Base-by-base conservation (phyloP, 2,113 vertebrate species). In the Tetrao urogallus region DNA sequence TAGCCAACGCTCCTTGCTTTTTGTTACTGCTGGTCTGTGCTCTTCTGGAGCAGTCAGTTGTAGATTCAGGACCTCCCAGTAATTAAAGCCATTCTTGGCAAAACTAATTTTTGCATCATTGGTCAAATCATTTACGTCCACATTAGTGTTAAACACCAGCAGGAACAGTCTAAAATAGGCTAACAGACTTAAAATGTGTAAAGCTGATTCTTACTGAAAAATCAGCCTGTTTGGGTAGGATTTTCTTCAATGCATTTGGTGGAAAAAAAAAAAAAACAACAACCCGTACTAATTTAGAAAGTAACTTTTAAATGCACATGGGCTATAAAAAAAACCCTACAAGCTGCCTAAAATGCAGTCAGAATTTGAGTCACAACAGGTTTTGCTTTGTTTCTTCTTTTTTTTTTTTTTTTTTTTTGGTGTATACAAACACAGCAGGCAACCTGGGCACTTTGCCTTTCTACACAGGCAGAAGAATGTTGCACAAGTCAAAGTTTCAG, bases 281-380 rank as follows among this genome's bases (percentile, higher is more conserved):
- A 40, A 63, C 8, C 13, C 38, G 48, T 85, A 95, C 88, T 82
- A 86, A 92, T 83, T 86, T 77, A 79, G 47, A 91, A 97, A 92
- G 66, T 45, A 80, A 94, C 52, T 77, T 89, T 70, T 79, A 92
- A 96, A 94, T 94, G 67, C 47, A 89, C 42, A 38, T 25, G 67
- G 91, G 88, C 73, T 71, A 86, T 63, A 92, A 84, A 81, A 89
- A 89, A 76, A 92, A 85, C 50, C 72, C 38, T 38, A 89, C 56
- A 67, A 88, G 92, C 91, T 94, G 94, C 92, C 91, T 95, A 87
- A 90, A 90, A 88, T 40, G 76, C 76, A 89, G 94, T 95, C 93
- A 82, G 25, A 90, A 82, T 86, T 88, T 56, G 43, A 94, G 60
- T 82, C 64, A 56, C 30, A 86, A 76, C 43, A 87, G 81, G 58